Base-by-base conservation (phyloP, 2,113 vertebrate genomes). In the Pongo abelii region DNA sequence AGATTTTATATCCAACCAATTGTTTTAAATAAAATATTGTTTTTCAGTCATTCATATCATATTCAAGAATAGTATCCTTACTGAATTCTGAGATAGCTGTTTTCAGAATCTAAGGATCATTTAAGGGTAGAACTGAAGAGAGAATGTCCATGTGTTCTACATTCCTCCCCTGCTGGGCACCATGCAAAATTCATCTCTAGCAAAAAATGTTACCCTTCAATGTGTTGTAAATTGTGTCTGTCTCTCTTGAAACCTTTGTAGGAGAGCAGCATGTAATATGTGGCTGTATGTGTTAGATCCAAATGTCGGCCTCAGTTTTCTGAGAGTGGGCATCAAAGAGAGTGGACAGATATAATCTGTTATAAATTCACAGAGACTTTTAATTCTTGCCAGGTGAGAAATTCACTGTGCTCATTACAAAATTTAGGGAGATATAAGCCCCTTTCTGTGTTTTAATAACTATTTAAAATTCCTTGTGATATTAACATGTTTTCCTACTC, bases 11-110 rank as follows among this genome's bases (percentile, higher is more conserved):
- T 80, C 40, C 72, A 94, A 96, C n/a, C 96, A 98, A 96, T 78
- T 96, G 92, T 57, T 92, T 92, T 89, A 89, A 98, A 96, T 96
- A 97, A 97, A 96, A 96, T 91, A 84, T 96, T 83, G 35, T 74
- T 86, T 97, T 48, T 72, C 43, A 38, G 43, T 6, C n/a, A 83
- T 89, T 74, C 30, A 11, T 8, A 8, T 1, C 92, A 9, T 88
- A 95, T 94, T 97, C 84, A 98, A 97, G 97, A 72, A 91, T 70
- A 48, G 90, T 23, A 88, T 27, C 72, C 61, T 86, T 59, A 84
- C 96, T 96, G 96, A 77, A 74, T 97, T 98, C 61, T 69, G 32
- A 84, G 84, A 92, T 92, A 97, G 32, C 1, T 55, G 81, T 70
- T 95, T 38, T 92, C 69, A 92, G 96, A 97, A 70, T 61, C 89